phyloP scores from a whole-genome alignment of 2,797 vertebrate genomes.

The Coregonus ussuriensis region DNA sequence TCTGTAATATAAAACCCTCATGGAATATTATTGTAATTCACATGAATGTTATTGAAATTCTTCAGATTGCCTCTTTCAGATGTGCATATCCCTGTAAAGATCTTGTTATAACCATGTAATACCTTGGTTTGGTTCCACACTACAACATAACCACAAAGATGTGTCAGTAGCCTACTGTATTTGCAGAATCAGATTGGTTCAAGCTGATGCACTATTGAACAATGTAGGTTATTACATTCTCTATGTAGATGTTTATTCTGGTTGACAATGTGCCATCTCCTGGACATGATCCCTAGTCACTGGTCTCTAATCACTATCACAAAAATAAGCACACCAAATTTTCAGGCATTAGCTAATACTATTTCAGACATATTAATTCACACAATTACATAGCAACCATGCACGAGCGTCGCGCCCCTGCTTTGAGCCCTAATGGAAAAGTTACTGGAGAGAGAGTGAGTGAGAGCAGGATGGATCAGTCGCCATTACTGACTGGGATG shows the following conservation, averaged over 20 bases:
- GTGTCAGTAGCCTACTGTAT: too few species aligned
- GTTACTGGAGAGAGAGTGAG: slow-evolving; percentile 28
- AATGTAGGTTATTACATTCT: too few species aligned
- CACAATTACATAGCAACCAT: slow-evolving; percentile 41
- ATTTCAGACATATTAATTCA: slow-evolving; percentile 7
- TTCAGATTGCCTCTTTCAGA: not conserved
- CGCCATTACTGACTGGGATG: slow-evolving; percentile 89
- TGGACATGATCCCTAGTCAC: not conserved
- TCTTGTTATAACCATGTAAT: too few species aligned
- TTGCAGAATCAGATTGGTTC: too few species aligned
- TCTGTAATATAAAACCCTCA: not conserved
- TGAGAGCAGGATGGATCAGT: slow-evolving; percentile 68
- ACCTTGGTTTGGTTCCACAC: too few species aligned
- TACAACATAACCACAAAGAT: too few species aligned
- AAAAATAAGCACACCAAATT: not conserved
- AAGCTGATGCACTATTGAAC: too few species aligned
- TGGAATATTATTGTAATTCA: not conserved
- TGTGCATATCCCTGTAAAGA: not conserved
- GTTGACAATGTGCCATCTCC: not conserved
- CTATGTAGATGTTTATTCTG: not conserved
- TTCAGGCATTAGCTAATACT: not conserved
- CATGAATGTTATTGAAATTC: not conserved
- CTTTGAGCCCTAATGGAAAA: slow-evolving; percentile 52
- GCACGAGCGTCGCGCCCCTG: slow-evolving; percentile 43
- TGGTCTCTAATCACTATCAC: not conserved